Percentiles rank a stretch among this genome's conserved stretches.
Evolutionary conservation across 2,113 vertebrate species (phyloP).

Genomic region (Ciconia maguari): DNA sequence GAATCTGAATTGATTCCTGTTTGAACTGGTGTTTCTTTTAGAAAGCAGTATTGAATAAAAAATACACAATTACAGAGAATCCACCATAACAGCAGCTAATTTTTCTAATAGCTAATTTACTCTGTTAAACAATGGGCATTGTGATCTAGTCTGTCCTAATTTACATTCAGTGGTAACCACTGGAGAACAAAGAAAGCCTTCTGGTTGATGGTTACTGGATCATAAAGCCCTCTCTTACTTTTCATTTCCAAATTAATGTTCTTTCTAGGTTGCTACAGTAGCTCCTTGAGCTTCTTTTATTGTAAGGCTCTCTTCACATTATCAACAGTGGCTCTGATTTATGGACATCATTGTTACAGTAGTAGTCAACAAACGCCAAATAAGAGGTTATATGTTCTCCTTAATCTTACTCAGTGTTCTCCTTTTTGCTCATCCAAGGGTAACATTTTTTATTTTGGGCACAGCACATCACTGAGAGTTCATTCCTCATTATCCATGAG

Average conservation of each 20-base stretch:
- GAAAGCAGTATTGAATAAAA: background rate
- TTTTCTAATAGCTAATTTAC: background rate
- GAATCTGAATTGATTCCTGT: background rate
- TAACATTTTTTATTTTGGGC: background rate
- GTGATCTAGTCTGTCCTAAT: background rate
- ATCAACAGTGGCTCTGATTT: background rate
- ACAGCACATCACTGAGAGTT: background rate
- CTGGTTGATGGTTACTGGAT: background rate
- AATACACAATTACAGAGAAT: background rate
- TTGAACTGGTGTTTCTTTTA: background rate
- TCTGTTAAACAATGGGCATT: background rate
- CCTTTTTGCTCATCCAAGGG: background rate
- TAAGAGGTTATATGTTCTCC: background rate
- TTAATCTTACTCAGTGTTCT: background rate
- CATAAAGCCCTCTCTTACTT: background rate
- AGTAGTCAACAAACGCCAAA: background rate
- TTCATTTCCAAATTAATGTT: background rate
- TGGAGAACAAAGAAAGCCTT: background rate
- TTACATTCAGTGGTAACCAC: background rate
- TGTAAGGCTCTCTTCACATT: background rate
- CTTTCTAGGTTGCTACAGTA: background rate
- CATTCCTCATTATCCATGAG: background rate
- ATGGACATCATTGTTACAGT: background rate
- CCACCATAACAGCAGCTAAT: background rate
- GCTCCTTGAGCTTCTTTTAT: background rate